phyloP scores from a whole-genome alignment of 2,113 vertebrate species.

The Nannobrachium achirus region DNA sequence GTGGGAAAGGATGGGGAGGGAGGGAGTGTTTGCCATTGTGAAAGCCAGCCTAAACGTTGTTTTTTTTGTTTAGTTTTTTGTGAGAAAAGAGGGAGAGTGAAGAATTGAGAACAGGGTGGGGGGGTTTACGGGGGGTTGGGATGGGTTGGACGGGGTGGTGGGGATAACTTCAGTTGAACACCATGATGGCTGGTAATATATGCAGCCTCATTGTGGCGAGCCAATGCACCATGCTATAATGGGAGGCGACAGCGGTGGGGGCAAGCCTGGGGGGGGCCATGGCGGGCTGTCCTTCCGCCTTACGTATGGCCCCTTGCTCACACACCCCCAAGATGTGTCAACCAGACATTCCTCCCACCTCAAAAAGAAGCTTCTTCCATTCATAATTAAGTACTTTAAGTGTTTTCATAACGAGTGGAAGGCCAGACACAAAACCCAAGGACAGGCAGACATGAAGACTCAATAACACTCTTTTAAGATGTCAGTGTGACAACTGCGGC shows the following conservation, averaged over 20 bases:
- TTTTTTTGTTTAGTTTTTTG: constrained; percentile 47
- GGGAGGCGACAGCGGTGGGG: constrained; percentile 50
- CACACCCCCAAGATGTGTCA: constrained; percentile 26
- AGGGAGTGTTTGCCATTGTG: constrained; percentile 35
- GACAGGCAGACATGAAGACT: constrained; percentile 32
- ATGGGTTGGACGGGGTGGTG: background rate
- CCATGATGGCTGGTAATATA: constrained; percentile 72
- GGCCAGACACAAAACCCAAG: constrained; percentile 28
- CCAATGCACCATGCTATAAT: constrained; percentile 79
- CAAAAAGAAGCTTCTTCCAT: constrained; percentile 6
- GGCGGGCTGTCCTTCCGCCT: constrained; percentile 45
- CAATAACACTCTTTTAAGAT: constrained; percentile 11
- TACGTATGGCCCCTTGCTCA: constrained; percentile 18
- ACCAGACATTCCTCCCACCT: constrained; percentile 5
- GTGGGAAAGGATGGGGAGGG: constrained; percentile 28
- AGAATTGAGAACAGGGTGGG: constrained; percentile 44
- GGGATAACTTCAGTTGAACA: constrained; percentile 41
- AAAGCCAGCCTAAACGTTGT: constrained; percentile 18
- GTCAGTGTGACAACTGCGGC: background rate
- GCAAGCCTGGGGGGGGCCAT: constrained; percentile 25
- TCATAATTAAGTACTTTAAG: constrained; percentile 1
- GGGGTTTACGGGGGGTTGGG: constrained; percentile 1
- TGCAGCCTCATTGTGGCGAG: constrained; percentile 78
- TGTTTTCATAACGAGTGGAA: constrained; percentile 4
- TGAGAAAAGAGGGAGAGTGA: constrained; percentile 60